Base-by-base conservation (phyloP, 2,797 vertebrate species). In the Clamator glandarius region DNA sequence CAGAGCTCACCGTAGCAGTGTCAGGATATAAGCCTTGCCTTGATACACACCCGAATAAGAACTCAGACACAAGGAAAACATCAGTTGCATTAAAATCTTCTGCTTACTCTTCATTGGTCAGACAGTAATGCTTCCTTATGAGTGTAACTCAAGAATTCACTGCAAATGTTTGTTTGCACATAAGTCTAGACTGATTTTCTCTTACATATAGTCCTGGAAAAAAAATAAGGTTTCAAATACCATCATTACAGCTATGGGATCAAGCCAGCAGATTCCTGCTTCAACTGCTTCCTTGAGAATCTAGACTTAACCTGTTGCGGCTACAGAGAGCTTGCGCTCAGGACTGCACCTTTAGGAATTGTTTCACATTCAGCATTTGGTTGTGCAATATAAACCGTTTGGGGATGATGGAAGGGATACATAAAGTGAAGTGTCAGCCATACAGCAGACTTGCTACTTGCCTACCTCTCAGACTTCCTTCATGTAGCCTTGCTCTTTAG, bases 141-240 rank as follows among this genome's bases (percentile, higher is more conserved):
- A 55, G 23, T 5, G 2, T 15, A 79, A 33, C 23, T 80, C 6
- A 8, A 15, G 24, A 68, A 23, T 25, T 80, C 31, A 50, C n/a
- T 36, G 33, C 31, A 77, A 13, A 52, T 13, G 13, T 19, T 35
- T 11, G 8, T 35, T 92, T 62, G 76, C 5, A 50, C 0, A 1
- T 2, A 35, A 64, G 8, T 23, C 33, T 29, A 68, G 24, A 75
- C 3, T 5, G 31, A 57, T 29, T 85, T 16, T 28, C n/a, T 50
- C 85, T 24, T 21, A 75, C 2, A 5, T 2, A 36, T 24, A 52
- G 2, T 14, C 14, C 1, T 24, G 3, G 4, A 5, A 15, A 24
- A 12, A 29, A 35, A 54, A 23, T 39, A n/a, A 54, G 3, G 20
- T 80, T 89, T 78, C 16, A 64, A 63, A 41, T 72, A 57, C 3